These are phyloP conservation scores for Drosophila fungiperda DNA, from an alignment of 2,888 invertebrate species.

Conservation along the genomic window DNA sequence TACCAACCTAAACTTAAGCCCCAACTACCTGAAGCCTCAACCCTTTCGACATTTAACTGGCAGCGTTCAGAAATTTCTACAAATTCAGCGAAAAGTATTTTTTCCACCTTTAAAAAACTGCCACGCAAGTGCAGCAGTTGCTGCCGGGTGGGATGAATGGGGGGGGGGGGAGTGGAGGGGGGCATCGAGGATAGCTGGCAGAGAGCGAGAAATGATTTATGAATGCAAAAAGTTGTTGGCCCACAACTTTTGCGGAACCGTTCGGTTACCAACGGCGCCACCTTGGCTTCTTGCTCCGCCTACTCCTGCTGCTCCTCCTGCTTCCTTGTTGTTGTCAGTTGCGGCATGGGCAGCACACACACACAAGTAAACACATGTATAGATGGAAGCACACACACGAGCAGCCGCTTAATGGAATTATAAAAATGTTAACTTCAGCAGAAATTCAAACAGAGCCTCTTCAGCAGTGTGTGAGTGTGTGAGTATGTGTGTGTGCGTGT, in stretches of 20 bases:
- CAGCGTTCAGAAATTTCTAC: constrained; percentile 64
- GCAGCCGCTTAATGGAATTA: constrained; percentile 76
- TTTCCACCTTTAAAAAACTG: constrained; percentile 75
- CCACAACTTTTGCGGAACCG: constrained; percentile 68
- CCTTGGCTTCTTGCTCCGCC: constrained; percentile 12
- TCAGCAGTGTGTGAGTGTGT: constrained; percentile 12
- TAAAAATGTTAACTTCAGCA: constrained; percentile 81
- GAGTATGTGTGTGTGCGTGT: constrained; percentile 12
- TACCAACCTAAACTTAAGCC: not conserved
- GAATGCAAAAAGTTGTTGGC: constrained; percentile 75
- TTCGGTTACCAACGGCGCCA: constrained; percentile 49
- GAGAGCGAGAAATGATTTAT: constrained; percentile 76
- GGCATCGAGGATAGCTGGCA: not conserved
- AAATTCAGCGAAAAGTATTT: constrained; percentile 81
- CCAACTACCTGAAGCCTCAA: constrained; percentile 23
- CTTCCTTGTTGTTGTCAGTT: constrained; percentile 56
- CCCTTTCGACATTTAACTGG: constrained; percentile 44
- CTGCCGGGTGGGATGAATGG: not conserved
- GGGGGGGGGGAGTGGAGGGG: not conserved
- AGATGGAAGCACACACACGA: constrained; percentile 41
- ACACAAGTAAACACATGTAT: constrained; percentile 8
- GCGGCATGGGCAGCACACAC: constrained; percentile 55
- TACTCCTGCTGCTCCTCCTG: constrained; percentile 5
- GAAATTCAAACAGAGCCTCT: constrained; percentile 76
- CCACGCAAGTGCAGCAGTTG: constrained; percentile 14